Evolutionary conservation across 2,888 invertebrate genomes (phyloP).

Genomic region (Melipona beecheii): DNA sequence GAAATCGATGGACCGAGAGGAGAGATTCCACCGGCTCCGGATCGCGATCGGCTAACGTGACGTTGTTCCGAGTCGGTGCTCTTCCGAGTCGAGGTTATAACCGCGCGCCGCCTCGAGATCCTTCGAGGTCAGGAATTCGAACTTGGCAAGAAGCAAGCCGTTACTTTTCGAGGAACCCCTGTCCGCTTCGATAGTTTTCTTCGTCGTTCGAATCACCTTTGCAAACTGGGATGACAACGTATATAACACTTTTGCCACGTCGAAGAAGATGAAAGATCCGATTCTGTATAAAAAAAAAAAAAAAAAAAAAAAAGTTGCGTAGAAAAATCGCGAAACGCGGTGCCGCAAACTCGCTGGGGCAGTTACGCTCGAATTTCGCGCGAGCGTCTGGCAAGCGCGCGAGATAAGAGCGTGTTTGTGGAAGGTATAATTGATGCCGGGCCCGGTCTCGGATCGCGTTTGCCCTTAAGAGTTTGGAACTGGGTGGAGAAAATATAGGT

Average conservation of each 20-base stretch:
- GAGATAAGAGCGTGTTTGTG: slow-evolving; percentile 81
- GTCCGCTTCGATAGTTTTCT: not conserved
- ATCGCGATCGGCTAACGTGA: slow-evolving; percentile 67
- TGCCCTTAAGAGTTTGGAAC: slow-evolving; percentile 80
- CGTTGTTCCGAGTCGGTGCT: slow-evolving; percentile 75
- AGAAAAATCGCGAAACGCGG: slow-evolving; percentile 18
- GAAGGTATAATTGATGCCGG: slow-evolving; percentile 82
- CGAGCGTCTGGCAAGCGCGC: slow-evolving; percentile 35
- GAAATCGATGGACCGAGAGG: slow-evolving; percentile 51
- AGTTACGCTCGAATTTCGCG: slow-evolving; percentile 47
- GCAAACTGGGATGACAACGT: too few relatives aligned
- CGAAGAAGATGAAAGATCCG: too few relatives aligned
- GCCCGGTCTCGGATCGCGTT: slow-evolving; percentile 71
- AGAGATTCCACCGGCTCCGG: slow-evolving; percentile 48
- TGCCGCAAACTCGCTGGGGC: not conserved
- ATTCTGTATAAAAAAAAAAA: too few relatives aligned
- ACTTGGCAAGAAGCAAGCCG: slow-evolving; percentile 70
- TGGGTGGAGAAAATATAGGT: slow-evolving; percentile 84
- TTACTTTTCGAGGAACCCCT: slow-evolving; percentile 71
- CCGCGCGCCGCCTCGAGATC: slow-evolving; percentile 66
- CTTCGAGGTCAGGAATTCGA: slow-evolving; percentile 76
- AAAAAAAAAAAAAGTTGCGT: not conserved
- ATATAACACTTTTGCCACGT: too few relatives aligned
- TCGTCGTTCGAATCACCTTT: not conserved
- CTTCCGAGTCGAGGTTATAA: slow-evolving; percentile 73